These are phyloP conservation scores for rabbit (Oryctolagus cuniculus) DNA, from an alignment of 2,113 vertebrate species.

Conservation along the genomic window DNA sequence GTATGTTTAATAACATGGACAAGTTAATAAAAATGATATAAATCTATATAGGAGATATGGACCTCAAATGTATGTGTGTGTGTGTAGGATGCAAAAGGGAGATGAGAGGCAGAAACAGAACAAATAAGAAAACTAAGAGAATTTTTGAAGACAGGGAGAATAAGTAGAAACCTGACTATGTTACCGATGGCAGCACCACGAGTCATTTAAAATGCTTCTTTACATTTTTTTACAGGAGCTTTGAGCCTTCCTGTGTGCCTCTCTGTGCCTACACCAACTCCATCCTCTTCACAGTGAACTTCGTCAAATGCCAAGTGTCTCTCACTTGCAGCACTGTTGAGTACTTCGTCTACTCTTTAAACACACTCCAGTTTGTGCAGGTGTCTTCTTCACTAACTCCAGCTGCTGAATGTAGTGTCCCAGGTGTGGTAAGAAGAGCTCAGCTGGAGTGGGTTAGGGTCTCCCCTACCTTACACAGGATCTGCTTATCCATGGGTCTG, in stretches of 20 bases:
- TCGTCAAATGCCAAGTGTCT: background rate
- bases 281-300: background rate
- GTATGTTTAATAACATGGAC: background rate
- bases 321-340: background rate
- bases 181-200: fast-evolving
- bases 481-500: background rate
- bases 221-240: background rate
- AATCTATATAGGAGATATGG: background rate
- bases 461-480: no score
- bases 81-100: background rate
- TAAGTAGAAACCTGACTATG: fast-evolving
- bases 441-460: background rate
- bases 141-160: background rate
- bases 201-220: background rate
- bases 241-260: no score
- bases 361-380: background rate
- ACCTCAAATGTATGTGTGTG: background rate
- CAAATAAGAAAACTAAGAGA: background rate
- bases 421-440: background rate
- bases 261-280: no score
- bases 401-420: background rate
- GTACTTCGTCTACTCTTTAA: background rate
- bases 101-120: background rate
- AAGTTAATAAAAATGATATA: background rate
- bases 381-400: no score